Conservation (phyloP, 1,140 invertebrate species). For the Octopus bimaculoides region DNA sequence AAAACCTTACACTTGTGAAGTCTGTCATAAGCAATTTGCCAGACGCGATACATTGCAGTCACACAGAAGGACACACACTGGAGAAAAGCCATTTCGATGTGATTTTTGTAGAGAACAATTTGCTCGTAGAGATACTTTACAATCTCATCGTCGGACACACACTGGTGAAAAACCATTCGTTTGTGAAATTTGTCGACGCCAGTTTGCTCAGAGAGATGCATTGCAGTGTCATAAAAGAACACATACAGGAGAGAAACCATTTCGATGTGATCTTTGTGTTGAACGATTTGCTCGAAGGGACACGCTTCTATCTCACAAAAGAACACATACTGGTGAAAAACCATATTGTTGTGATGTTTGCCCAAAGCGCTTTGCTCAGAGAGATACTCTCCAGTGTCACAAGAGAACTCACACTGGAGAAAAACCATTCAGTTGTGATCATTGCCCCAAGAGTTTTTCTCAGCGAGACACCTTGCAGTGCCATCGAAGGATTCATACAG, state of each 20-base stretch:
- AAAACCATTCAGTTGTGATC: constrained; percentile 61
- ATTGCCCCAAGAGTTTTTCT: constrained; percentile 23
- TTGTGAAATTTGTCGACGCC: constrained; percentile 74
- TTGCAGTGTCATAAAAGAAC: constrained; percentile 28
- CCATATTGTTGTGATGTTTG: constrained; percentile 96
- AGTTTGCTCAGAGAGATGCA: constrained; percentile 29
- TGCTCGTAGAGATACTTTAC: constrained; percentile 59
- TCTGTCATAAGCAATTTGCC: constrained; percentile 77
- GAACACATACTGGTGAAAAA: constrained; percentile 88
- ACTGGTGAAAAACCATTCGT: constrained; percentile 94
- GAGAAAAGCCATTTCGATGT: constrained; percentile 90
- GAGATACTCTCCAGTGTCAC: constrained; percentile 90
- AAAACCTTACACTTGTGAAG: constrained; percentile 79
- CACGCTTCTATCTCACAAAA: constrained; percentile 68
- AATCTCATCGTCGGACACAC: constrained; percentile 87
- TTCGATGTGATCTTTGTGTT: constrained; percentile 55
- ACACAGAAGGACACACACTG: constrained; percentile 55
- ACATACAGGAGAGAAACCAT: constrained; percentile 8
- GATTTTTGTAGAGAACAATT: constrained; percentile 79
- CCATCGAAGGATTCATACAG: constrained; percentile 4
- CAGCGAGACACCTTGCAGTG: background rate
- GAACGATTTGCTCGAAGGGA: constrained; percentile 71
- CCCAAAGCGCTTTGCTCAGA: constrained; percentile 90
- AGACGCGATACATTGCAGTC: constrained; percentile 57
- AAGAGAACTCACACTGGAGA: constrained; percentile 94